Conservation (phyloP, 1,140 invertebrate species). For the Laupala kohalensis region DNA sequence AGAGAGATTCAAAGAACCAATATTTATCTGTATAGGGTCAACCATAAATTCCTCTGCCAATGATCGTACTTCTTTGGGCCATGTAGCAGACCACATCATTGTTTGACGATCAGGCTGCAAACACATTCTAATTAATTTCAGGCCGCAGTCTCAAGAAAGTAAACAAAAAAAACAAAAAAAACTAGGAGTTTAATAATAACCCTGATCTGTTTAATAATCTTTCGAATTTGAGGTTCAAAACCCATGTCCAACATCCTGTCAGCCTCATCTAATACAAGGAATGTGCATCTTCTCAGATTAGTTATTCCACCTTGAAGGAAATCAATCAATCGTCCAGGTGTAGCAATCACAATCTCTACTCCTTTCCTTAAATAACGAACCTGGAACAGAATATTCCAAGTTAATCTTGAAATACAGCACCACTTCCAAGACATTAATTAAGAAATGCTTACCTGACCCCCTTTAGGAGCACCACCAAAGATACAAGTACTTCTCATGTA, state of each 20-base stretch:
- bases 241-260: slow-evolving; percentile 99
- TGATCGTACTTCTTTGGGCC: slow-evolving; percentile 86
- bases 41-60: slow-evolving; percentile 48
- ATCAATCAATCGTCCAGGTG: slow-evolving; percentile 93
- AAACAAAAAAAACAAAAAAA: background rate
- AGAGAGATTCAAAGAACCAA: slow-evolving; percentile 45
- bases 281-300: slow-evolving; percentile 65
- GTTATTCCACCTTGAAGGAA: slow-evolving; percentile 78
- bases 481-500: slow-evolving; percentile 84
- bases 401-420: slow-evolving; percentile 13
- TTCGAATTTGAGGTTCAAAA: slow-evolving; percentile 96
- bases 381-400: background rate
- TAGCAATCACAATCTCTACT: slow-evolving; percentile 87
- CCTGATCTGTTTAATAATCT: slow-evolving; percentile 90
- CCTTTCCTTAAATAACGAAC: slow-evolving; percentile 81
- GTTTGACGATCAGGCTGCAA: slow-evolving; percentile 61
- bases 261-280: slow-evolving; percentile 94
- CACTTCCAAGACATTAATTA: no score
- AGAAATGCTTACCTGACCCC: slow-evolving; percentile 52
- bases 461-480: slow-evolving; percentile 93
- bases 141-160: no score
- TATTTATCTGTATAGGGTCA: slow-evolving; percentile 49
- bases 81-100: slow-evolving; percentile 98
- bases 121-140: slow-evolving; percentile 33
- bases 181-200: slow-evolving; percentile 26